A percentile compares a stretch with the other conserved stretches of the same genome.
Conservation (phyloP, 2,888 invertebrate genomes). For the Megamerina dolium region DNA sequence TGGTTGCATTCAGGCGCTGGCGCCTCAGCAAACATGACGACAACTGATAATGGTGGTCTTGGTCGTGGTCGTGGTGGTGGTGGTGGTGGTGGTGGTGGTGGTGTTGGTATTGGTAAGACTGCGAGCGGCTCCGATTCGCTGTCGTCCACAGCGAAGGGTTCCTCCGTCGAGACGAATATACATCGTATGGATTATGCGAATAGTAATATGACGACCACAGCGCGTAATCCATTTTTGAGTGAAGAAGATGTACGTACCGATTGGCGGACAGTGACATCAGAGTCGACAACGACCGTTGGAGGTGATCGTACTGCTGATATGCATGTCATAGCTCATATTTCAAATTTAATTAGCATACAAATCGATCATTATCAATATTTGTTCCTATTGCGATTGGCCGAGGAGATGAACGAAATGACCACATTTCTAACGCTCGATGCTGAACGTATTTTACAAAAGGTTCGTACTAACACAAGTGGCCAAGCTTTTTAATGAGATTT, state of each 20-base stretch:
- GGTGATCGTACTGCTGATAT: slow-evolving; percentile 56
- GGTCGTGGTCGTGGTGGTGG: slow-evolving; percentile 17
- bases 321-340: slow-evolving; percentile 74
- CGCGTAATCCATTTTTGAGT: slow-evolving; percentile 43
- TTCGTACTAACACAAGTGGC: no score
- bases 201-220: slow-evolving; percentile 25
- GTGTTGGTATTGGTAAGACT: no score
- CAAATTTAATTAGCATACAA: slow-evolving; percentile 80
- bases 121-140: slow-evolving; percentile 22
- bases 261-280: slow-evolving; percentile 12
- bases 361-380: slow-evolving; percentile 91
- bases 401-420: slow-evolving; percentile 72
- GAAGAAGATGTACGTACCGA: slow-evolving; percentile 35
- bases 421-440: slow-evolving; percentile 76
- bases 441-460: slow-evolving; percentile 60
- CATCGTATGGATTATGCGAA: slow-evolving; percentile 28
- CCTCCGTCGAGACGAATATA: slow-evolving; percentile 27
- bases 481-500: slow-evolving; percentile 1
- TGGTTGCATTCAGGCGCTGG: slow-evolving; percentile 60
- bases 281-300: slow-evolving; percentile 8
- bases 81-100: no score
- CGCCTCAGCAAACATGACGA: slow-evolving; percentile 8
- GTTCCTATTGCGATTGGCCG: slow-evolving; percentile 77
- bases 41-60: slow-evolving; percentile 8
- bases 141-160: slow-evolving; percentile 28